These are phyloP conservation scores for Gallinago undulata DNA, from an alignment of 2,113 vertebrate genomes.

Conservation along the genomic window DNA sequence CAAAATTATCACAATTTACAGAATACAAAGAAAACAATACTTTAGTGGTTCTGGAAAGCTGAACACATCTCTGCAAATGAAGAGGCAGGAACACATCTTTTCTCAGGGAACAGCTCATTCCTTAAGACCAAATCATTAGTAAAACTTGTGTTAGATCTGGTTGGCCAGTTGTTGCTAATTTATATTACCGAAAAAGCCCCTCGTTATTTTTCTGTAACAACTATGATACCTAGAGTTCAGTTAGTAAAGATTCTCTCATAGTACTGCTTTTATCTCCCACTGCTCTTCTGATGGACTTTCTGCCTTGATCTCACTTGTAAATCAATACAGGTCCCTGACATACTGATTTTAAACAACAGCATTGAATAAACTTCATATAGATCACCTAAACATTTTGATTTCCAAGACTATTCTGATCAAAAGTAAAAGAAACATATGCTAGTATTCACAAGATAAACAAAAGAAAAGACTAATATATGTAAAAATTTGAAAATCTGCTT, in stretches of 20 bases:
- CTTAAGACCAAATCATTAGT: background rate
- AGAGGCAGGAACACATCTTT: background rate
- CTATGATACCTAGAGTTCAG: background rate
- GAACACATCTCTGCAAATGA: background rate
- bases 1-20: background rate
- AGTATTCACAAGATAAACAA: background rate
- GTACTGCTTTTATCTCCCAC: conserved; percentile 14
- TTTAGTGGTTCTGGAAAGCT: background rate
- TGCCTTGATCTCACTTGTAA: conserved; percentile 44
- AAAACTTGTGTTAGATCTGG: background rate
- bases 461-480: background rate
- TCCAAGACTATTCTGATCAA: background rate
- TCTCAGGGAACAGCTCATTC: background rate
- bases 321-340: conserved; percentile 1
- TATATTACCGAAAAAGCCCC: background rate
- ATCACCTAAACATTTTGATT: background rate
- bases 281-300: background rate
- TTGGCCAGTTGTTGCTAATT: background rate
- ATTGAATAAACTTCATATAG: background rate
- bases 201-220: background rate
- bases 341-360: background rate
- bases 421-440: background rate
- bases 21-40: background rate
- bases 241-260: background rate
- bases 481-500: background rate